Evolutionary conservation across 2,888 invertebrate species (phyloP).

Genomic region (Malacosoma neustria): DNA sequence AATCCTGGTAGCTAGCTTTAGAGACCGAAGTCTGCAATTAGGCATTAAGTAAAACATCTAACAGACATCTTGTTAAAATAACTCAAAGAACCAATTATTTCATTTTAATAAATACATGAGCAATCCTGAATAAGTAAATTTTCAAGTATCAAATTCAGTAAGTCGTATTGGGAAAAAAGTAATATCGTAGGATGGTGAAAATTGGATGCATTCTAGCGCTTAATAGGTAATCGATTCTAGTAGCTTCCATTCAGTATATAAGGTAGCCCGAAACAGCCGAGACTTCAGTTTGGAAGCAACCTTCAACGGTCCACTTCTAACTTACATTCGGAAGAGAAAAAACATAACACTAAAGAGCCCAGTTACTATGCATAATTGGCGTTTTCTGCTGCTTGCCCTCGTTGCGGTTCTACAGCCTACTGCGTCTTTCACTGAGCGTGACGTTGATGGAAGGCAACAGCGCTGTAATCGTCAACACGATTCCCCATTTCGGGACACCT

Average conservation of each 20-base stretch:
- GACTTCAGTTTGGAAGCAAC: slow-evolving; percentile 50
- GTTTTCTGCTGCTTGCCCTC: slow-evolving; percentile 58
- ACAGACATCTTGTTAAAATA: too few species aligned
- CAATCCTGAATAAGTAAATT: too few species aligned
- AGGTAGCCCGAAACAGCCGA: slow-evolving; percentile 20
- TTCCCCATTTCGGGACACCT: slow-evolving; percentile 23
- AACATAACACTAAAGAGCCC: slow-evolving; percentile 26
- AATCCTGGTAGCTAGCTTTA: too few species aligned
- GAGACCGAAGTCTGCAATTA: too few species aligned
- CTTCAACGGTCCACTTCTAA: slow-evolving; percentile 40
- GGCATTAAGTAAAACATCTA: too few species aligned
- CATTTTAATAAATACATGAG: too few species aligned
- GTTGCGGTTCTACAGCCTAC: slow-evolving; percentile 51
- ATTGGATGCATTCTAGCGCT: slow-evolving; percentile 65
- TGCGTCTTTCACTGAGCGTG: slow-evolving; percentile 40
- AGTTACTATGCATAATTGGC: slow-evolving; percentile 70
- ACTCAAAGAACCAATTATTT: too few species aligned
- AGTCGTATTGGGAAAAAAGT: slow-evolving; percentile 10
- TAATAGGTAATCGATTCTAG: slow-evolving; percentile 50
- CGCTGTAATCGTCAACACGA: slow-evolving; percentile 34
- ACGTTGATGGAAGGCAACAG: slow-evolving; percentile 57
- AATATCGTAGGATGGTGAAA: slow-evolving; percentile 48
- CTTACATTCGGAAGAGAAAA: slow-evolving; percentile 17
- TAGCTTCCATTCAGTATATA: slow-evolving; percentile 40
- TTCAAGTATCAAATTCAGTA: slow-evolving; percentile 24